Conservation (phyloP, 2,113 vertebrate species). For the Manacus vitellinus region DNA sequence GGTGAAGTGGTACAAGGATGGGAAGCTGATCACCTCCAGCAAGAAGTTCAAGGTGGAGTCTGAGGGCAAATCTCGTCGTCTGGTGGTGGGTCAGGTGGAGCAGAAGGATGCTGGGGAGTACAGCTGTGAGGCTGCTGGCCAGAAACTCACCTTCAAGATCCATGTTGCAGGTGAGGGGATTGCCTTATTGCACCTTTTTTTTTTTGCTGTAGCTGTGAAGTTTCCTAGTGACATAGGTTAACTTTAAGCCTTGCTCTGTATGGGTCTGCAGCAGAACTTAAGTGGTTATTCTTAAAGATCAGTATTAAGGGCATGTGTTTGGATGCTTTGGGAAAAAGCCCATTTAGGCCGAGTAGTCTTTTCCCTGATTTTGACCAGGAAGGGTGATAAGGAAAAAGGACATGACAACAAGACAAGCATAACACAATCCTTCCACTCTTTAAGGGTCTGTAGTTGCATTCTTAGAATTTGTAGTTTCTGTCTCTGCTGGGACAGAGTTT, state of each 20-base stretch:
- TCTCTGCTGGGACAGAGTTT: neutral
- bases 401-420: neutral
- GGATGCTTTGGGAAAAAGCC: neutral
- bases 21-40: slow-evolving; percentile 76
- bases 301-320: neutral
- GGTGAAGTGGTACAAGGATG: slow-evolving; percentile 84
- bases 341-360: neutral
- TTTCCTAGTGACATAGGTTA: neutral
- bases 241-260: neutral
- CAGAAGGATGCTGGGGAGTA: slow-evolving; percentile 81
- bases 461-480: neutral
- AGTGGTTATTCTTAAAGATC: neutral
- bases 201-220: neutral
- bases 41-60: slow-evolving; percentile 70
- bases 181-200: neutral
- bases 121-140: slow-evolving; percentile 75
- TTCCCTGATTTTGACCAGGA: neutral
- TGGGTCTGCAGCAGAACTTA: neutral
- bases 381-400: neutral
- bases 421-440: neutral
- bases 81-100: slow-evolving; percentile 79
- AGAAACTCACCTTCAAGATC: slow-evolving; percentile 76
- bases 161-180: slow-evolving; percentile 63
- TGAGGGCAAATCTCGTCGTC: slow-evolving; percentile 67
- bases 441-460: neutral